Conservation (phyloP, 2,797 vertebrate genomes). For the Pygocentrus nattereri region DNA sequence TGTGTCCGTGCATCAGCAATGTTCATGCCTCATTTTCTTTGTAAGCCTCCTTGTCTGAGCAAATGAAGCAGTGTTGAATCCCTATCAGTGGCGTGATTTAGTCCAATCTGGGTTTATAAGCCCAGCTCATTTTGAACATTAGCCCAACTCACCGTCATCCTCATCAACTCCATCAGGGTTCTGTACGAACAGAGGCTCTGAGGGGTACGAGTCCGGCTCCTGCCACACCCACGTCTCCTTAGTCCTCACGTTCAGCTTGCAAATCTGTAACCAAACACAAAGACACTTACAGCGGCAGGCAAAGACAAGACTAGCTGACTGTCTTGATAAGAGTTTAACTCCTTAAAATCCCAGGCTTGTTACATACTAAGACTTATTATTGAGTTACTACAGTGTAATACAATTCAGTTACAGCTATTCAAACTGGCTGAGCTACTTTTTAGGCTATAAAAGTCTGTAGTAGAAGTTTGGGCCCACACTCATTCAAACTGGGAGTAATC, state of each 20-base stretch:
- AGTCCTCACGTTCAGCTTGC: conserved; percentile 93
- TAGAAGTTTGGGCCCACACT: too few relatives aligned
- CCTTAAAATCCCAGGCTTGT: too few relatives aligned
- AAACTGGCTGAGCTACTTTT: too few relatives aligned
- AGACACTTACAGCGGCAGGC: neutral
- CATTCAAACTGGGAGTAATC: neutral
- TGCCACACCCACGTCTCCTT: conserved; percentile 99
- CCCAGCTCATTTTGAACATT: neutral
- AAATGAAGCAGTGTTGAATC: too few relatives aligned
- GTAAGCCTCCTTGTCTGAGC: too few relatives aligned
- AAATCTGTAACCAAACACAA: conserved; percentile 74
- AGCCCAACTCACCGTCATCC: conserved; percentile 87
- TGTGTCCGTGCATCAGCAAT: too few relatives aligned
- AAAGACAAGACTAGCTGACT: too few relatives aligned
- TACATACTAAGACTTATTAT: too few relatives aligned
- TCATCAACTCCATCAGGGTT: conserved; percentile 91
- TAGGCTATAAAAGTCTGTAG: too few relatives aligned
- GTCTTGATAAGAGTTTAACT: neutral
- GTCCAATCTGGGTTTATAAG: neutral
- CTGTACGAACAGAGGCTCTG: conserved; percentile 93
- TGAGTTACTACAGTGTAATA: too few relatives aligned
- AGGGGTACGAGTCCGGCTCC: conserved; percentile 91
- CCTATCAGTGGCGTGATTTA: neutral
- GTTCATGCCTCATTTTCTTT: too few relatives aligned
- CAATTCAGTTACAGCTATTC: too few relatives aligned